These are phyloP conservation scores for Cecidostiba fungosa DNA, from an alignment of 2,888 invertebrate genomes.

Conservation along the genomic window DNA sequence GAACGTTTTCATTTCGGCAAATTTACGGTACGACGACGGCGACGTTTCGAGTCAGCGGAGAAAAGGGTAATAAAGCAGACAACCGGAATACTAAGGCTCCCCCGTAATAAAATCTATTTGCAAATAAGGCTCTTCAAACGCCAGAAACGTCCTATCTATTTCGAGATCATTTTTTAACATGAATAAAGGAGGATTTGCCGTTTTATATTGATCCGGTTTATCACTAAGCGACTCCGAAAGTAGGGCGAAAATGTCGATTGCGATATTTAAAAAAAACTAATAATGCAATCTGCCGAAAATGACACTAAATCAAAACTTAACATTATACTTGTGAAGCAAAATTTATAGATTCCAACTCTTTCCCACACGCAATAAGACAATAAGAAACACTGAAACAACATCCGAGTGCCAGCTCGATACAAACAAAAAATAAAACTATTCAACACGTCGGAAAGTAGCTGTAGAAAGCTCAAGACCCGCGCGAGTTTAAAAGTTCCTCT, in stretches of 20 bases:
- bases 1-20: neutral
- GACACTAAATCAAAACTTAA: neutral
- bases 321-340: neutral
- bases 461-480: neutral
- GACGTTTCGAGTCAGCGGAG: neutral
- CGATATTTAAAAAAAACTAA: neutral
- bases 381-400: neutral
- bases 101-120: neutral
- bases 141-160: neutral
- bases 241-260: neutral
- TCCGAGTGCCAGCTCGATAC: neutral
- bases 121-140: too few species aligned
- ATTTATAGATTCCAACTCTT: neutral
- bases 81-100: too few species aligned
- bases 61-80: neutral
- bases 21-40: neutral
- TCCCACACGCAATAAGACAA: neutral
- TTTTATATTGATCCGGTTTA: neutral
- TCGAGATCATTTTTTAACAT: neutral
- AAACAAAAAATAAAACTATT: neutral
- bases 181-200: neutral
- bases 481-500: constrained; percentile 25
- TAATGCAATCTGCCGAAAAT: neutral
- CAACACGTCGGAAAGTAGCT: neutral
- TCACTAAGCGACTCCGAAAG: neutral